A percentile compares a stretch with the other conserved stretches of the same genome.
Conservation (phyloP, 2,797 vertebrate genomes). For the Sebastes kiyomatsui region DNA sequence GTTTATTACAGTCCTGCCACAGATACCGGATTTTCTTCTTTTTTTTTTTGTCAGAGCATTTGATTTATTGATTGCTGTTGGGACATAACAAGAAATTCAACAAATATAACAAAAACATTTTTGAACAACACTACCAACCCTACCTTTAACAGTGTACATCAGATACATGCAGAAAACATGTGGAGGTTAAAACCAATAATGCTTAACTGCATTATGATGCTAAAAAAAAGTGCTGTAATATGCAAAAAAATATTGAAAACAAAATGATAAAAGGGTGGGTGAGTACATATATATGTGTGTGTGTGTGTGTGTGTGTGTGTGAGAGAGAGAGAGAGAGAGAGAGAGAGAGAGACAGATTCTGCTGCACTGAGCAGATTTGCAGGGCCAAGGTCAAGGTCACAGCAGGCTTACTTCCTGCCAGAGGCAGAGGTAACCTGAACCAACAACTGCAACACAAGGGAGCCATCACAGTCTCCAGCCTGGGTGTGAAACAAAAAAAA, state of each 20-base stretch:
- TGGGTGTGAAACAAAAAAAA: constrained; percentile 56
- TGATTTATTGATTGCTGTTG: too few relatives aligned
- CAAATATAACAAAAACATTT: too few relatives aligned
- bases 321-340: too few relatives aligned
- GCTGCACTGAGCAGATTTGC: constrained; percentile 72
- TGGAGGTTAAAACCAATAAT: not conserved
- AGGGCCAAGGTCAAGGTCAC: constrained; percentile 78
- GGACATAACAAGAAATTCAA: too few relatives aligned
- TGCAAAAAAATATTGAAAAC: not conserved
- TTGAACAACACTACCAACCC: too few relatives aligned
- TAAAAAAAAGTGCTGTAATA: not conserved
- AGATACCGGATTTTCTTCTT: too few relatives aligned
- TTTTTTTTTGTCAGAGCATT: too few relatives aligned
- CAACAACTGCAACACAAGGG: constrained; percentile 65
- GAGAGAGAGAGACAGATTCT: constrained; percentile 39
- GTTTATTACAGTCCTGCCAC: too few relatives aligned
- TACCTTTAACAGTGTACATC: not conserved
- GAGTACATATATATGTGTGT: not conserved
- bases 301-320: not conserved
- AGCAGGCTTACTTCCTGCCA: constrained; percentile 66
- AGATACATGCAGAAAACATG: not conserved
- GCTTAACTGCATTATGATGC: not conserved
- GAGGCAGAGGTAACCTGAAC: constrained; percentile 79
- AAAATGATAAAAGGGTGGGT: not conserved
- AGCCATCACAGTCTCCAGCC: constrained; percentile 41